Percentiles rank a stretch among this genome's conserved stretches.
These are phyloP conservation scores for Natrix natrix DNA, from an alignment of 2,797 vertebrate species.

Conservation along the genomic window DNA sequence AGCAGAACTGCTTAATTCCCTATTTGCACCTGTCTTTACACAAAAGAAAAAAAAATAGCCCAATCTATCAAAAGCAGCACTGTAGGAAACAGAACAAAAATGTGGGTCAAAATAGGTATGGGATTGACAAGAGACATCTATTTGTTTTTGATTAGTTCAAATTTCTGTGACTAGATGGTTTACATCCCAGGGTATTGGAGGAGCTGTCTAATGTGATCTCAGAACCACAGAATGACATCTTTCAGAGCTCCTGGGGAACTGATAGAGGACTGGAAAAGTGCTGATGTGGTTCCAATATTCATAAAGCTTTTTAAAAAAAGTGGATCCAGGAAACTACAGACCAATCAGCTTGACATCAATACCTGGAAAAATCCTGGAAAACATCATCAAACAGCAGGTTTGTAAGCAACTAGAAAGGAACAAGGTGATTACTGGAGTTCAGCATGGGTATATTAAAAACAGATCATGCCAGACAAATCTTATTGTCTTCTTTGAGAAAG, in stretches of 20 bases:
- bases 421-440: background rate
- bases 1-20: background rate
- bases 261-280: background rate
- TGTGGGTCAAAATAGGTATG: background rate
- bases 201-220: background rate
- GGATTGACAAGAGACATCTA: background rate
- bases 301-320: background rate
- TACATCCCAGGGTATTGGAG: background rate
- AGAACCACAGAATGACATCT: background rate
- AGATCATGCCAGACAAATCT: background rate
- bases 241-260: background rate
- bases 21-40: background rate
- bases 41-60: background rate
- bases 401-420: background rate
- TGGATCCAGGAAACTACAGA: background rate
- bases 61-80: background rate
- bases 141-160: background rate
- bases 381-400: background rate
- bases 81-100: background rate
- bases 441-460: background rate
- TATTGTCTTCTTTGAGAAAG: background rate
- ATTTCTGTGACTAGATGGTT: background rate
- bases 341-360: background rate
- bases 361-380: background rate
- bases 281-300: background rate